These are phyloP conservation scores for Melitaea cinxia DNA, from an alignment of 1,140 invertebrate genomes.

Conservation along the genomic window DNA sequence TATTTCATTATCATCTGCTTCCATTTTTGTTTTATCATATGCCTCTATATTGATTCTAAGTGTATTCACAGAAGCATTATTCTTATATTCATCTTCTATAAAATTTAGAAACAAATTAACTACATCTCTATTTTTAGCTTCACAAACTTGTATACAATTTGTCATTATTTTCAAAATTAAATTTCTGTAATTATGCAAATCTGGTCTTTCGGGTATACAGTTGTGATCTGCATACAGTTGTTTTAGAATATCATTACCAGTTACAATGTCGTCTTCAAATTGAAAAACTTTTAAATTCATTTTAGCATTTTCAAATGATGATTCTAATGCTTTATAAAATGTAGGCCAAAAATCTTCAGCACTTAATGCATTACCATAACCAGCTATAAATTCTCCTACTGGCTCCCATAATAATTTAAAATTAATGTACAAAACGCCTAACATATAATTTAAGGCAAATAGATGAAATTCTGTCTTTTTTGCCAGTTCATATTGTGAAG, in stretches of 20 bases:
- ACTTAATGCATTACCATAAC: slow-evolving; percentile 86
- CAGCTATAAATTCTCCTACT: slow-evolving; percentile 87
- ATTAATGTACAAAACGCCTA: slow-evolving; percentile 92
- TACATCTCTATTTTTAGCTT: slow-evolving; percentile 90
- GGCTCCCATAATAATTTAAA: slow-evolving; percentile 95
- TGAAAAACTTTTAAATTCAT: slow-evolving; percentile 60
- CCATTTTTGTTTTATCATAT: slow-evolving; percentile 51
- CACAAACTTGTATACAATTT: slow-evolving; percentile 87
- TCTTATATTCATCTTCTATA: slow-evolving; percentile 85
- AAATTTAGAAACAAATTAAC: slow-evolving; percentile 90
- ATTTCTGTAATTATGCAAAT: slow-evolving; percentile 89
- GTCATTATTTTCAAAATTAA: slow-evolving; percentile 91
- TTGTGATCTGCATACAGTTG: slow-evolving; percentile 68
- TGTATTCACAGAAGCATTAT: slow-evolving; percentile 62
- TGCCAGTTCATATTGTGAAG: slow-evolving; percentile 82
- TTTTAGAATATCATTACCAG: slow-evolving; percentile 50
- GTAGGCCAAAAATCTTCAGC: slow-evolving; percentile 89
- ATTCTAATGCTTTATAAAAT: slow-evolving; percentile 85
- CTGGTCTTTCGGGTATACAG: slow-evolving; percentile 82
- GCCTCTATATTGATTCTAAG: slow-evolving; percentile 65
- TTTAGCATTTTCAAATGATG: slow-evolving; percentile 61
- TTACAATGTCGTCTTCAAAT: slow-evolving; percentile 62
- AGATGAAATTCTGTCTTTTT: slow-evolving; percentile 82
- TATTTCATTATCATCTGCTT: slow-evolving; percentile 55
- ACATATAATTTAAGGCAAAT: slow-evolving; percentile 88